phyloP scores from a whole-genome alignment of 2,888 invertebrate genomes.

The Alsophila aescularia region DNA sequence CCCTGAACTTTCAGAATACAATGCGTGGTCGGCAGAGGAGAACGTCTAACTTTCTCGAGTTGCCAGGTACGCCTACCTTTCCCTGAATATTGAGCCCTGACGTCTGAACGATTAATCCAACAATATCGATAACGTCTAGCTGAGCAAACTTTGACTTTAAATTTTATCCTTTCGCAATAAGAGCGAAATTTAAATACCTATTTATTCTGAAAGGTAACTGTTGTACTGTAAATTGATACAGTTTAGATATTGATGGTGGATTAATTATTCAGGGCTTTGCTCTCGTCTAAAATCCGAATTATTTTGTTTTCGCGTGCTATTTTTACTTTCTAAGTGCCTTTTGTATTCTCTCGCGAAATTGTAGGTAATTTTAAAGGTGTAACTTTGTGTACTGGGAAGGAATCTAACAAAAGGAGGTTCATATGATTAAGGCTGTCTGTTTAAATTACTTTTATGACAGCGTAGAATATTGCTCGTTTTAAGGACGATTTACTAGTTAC shows the following conservation, averaged over 20 bases:
- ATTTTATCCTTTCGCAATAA: background rate
- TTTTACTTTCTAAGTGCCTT: background rate
- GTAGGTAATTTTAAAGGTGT: background rate
- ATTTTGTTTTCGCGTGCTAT: constrained; percentile 10
- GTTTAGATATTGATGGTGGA: constrained; percentile 16
- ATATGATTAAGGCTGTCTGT: background rate
- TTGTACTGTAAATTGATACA: constrained; percentile 20
- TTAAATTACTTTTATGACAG: background rate
- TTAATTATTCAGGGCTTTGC: constrained; percentile 26
- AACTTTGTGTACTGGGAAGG: background rate
- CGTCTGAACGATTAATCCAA: constrained; percentile 9
- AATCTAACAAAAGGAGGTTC: background rate
- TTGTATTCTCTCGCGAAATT: background rate
- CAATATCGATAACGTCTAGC: constrained; percentile 11
- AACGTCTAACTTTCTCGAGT: constrained; percentile 93
- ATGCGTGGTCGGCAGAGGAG: constrained; percentile 90
- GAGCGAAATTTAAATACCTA: background rate
- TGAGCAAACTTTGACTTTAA: background rate
- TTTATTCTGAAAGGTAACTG: background rate
- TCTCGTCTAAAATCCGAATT: constrained; percentile 9
- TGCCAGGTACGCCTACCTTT: constrained; percentile 87
- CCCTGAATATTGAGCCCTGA: background rate
- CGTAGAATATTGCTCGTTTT: background rate
- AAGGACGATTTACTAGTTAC: no score
- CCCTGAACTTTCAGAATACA: constrained; percentile 91